phyloP scores from a whole-genome alignment of 2,113 vertebrate species.

The Merops nubicus region DNA sequence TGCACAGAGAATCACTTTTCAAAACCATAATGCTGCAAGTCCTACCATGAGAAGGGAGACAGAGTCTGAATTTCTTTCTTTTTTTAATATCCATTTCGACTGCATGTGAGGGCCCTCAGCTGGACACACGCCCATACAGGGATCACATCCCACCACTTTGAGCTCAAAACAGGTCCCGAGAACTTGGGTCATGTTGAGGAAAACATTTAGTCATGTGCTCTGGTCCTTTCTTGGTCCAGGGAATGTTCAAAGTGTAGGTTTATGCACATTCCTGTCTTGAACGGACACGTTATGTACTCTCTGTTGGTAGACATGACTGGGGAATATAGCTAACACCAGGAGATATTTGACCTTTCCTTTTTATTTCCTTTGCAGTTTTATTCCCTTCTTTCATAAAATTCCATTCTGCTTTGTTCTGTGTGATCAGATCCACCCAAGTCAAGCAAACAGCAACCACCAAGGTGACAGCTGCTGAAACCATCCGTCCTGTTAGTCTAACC shows the following conservation, averaged over 20 bases:
- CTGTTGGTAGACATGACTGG: neutral
- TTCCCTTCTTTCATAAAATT: neutral
- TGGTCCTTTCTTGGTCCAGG: neutral
- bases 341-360: neutral
- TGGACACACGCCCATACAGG: neutral
- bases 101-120: neutral
- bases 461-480: neutral
- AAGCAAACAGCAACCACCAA: neutral
- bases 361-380: neutral
- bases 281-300: neutral
- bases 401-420: neutral
- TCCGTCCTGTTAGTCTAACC: neutral
- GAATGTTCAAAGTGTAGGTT: neutral
- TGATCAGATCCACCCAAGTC: neutral
- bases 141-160: neutral
- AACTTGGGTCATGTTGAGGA: neutral
- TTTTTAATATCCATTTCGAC: neutral
- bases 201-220: neutral
- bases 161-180: neutral
- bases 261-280: neutral
- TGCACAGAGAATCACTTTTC: neutral
- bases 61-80: neutral
- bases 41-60: fast-evolving
- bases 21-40: neutral
- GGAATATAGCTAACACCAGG: neutral